Evolutionary conservation across 2,888 invertebrate genomes (phyloP), one percentile per base, ranked within the genome.

Genomic region (Pyrochroa serraticornis): DNA sequence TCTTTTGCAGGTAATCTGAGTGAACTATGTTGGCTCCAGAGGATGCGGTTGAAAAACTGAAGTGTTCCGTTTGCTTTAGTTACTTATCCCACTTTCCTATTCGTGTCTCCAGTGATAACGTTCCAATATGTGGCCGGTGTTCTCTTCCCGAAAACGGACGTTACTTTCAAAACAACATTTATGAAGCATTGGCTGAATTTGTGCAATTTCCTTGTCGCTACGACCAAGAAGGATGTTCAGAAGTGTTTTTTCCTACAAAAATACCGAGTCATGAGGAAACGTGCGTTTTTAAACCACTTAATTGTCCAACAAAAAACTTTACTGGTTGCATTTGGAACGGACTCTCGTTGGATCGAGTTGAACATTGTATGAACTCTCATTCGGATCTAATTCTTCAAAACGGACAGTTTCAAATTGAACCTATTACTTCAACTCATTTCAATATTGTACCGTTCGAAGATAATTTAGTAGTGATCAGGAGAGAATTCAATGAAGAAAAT

Each of bases 71-170:
- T 22, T 22, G 22, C 22, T 22, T 5, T 5, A 37, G n/a, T 12
- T 37, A n/a, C 37, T 37, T 37, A 37, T 37, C 37, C 12, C n/a
- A 37, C n/a, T 37, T 37, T 3, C 37, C 37, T 37, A n/a, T 37
- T n/a, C 9, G 9, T 6, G 8, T 22, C 22, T 22, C 37, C 9
- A 37, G 37, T 37, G 10, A 37, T 6, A 12, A 37, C n/a, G 8
- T 8, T 8, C 9, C 12, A 37, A 8, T 37, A 8, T 37, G 37
- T n/a, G 37, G 37, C 1, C 9, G 37, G 9, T 37, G 37, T n/a
- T n/a, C 37, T 22, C 22, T 22, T 2, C n/a, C 6, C n/a, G 9
- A 37, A 37, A 37, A 6, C 6, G 6, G 37, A 12, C 1, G 6
- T n/a, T 37, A 37, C 6, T 5, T 22, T 3, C 37, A n/a, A 7